A percentile compares a stretch with the other conserved stretches of the same genome.
These are phyloP conservation scores for Chelon auratus DNA, from an alignment of 2,797 vertebrate genomes.

Conservation along the genomic window DNA sequence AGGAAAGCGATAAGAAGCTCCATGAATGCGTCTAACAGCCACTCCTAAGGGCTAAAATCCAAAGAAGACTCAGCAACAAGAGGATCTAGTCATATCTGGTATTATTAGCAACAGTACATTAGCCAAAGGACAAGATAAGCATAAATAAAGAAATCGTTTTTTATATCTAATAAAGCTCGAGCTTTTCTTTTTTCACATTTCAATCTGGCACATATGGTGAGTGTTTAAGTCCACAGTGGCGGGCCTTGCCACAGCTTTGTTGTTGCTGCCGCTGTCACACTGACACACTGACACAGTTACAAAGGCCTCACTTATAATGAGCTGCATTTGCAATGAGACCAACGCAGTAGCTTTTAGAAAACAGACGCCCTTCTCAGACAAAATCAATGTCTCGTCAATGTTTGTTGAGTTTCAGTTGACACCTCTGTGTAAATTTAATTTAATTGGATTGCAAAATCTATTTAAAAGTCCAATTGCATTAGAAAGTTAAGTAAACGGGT, in stretches of 20 bases:
- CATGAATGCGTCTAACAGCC: slow-evolving; percentile 80
- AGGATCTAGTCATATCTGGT: slow-evolving; percentile 25
- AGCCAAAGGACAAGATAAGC: slow-evolving; percentile 5
- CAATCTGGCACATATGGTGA: background rate
- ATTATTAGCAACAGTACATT: slow-evolving; percentile 18
- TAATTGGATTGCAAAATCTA: slow-evolving; percentile 71
- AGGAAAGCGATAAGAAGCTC: slow-evolving; percentile 86
- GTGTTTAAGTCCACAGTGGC: slow-evolving; percentile 22
- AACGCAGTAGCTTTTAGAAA: slow-evolving; percentile 55
- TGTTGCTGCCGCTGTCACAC: slow-evolving; percentile 55
- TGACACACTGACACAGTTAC: slow-evolving; percentile 75
- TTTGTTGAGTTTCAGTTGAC: slow-evolving; percentile 37
- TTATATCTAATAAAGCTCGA: slow-evolving; percentile 13
- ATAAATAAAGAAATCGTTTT: background rate
- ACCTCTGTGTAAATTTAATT: slow-evolving; percentile 66
- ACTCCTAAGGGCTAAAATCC: slow-evolving; percentile 39
- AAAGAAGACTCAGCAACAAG: slow-evolving; percentile 43
- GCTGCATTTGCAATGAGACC: slow-evolving; percentile 59
- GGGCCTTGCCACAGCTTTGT: slow-evolving; percentile 15
- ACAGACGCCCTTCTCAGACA: slow-evolving; percentile 35
- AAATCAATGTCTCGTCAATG: slow-evolving; percentile 71
- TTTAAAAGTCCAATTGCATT: slow-evolving; percentile 50
- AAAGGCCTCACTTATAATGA: slow-evolving; percentile 69
- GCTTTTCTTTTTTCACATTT: slow-evolving; percentile 11
- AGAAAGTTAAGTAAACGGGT: slow-evolving; percentile 41